Evolutionary conservation across 2,797 vertebrate genomes (phyloP).

Genomic region (Ctenosaura bakeri): DNA sequence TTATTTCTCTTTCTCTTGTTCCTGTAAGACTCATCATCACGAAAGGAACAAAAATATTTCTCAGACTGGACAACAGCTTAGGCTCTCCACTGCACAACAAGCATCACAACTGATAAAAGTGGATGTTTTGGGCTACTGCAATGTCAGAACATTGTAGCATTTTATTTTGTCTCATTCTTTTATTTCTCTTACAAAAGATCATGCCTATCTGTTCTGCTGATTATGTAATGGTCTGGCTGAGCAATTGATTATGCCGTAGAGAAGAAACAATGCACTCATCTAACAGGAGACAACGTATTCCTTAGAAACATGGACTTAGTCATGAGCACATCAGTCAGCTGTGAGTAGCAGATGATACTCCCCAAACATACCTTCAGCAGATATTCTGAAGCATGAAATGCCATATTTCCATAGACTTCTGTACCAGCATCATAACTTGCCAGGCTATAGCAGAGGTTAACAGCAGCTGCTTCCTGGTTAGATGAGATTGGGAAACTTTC

Average conservation of each 20-base stretch:
- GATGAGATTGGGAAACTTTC: too few relatives aligned
- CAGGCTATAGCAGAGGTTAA: neutral
- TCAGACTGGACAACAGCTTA: constrained; percentile 25
- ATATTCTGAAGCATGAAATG: accelerated
- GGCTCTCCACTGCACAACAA: accelerated
- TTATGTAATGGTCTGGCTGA: neutral
- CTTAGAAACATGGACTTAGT: accelerated
- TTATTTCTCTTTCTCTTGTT: neutral
- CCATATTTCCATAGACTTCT: neutral
- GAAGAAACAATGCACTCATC: neutral
- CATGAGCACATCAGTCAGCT: accelerated
- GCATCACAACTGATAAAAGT: accelerated
- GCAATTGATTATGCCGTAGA: accelerated
- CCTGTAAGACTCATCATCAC: neutral
- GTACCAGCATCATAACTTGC: neutral
- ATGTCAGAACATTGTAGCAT: neutral
- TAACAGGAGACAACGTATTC: accelerated
- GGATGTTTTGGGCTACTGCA: neutral
- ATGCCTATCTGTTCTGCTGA: constrained; percentile 14
- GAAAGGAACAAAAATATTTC: neutral
- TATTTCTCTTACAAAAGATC: neutral
- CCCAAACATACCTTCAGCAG: accelerated
- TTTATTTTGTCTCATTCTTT: neutral
- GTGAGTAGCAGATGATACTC: accelerated
- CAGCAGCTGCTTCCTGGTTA: too few relatives aligned